These are phyloP conservation scores for Chrysaora quinquecirrha DNA, from an alignment of 30 jellyfish, hydroid and myxozoan genomes.

Conservation along the genomic window DNA sequence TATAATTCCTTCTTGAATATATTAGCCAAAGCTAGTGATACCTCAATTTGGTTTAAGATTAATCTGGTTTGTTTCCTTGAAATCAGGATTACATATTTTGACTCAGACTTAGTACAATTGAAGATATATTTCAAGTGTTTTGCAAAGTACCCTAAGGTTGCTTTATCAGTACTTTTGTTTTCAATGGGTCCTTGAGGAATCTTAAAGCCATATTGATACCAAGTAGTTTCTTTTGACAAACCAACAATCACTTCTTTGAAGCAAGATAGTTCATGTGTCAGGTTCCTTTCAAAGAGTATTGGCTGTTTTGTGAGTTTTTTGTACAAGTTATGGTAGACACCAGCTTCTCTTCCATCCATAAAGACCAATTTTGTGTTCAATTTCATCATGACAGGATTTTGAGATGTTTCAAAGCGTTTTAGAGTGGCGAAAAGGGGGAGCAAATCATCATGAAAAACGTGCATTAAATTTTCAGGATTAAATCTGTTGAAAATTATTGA, in stretches of 20 bases:
- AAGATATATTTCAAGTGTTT: not conserved
- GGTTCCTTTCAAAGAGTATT: slow-evolving; percentile 11
- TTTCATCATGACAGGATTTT: not conserved
- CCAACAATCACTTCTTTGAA: slow-evolving; percentile 85
- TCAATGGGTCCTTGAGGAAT: slow-evolving; percentile 82
- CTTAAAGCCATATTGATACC: slow-evolving; percentile 96
- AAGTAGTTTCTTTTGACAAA: slow-evolving; percentile 75
- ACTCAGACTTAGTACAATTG: slow-evolving; percentile 2
- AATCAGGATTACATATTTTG: slow-evolving; percentile 58
- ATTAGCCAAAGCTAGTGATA: slow-evolving; percentile 70
- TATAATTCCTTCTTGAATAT: slow-evolving; percentile 54
- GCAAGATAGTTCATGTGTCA: slow-evolving; percentile 54
- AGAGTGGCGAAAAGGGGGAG: slow-evolving; percentile 75
- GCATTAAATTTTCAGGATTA: slow-evolving; percentile 96
- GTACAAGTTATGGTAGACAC: slow-evolving; percentile 76
- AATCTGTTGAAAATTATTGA: slow-evolving; percentile 79
- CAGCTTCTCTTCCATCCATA: slow-evolving; percentile 83
- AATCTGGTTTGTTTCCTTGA: slow-evolving; percentile 71
- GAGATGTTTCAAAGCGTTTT: slow-evolving; percentile 3
- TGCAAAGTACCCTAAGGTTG: slow-evolving; percentile 32
- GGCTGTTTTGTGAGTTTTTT: not conserved
- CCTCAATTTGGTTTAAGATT: slow-evolving; percentile 71
- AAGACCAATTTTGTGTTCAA: slow-evolving; percentile 41
- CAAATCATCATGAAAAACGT: slow-evolving; percentile 91
- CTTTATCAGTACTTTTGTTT: not conserved